Evolutionary conservation across 2,113 vertebrate species (phyloP), one percentile per base, ranked within the genome.

Genomic region (Neolamprologus caudopunctatus): DNA sequence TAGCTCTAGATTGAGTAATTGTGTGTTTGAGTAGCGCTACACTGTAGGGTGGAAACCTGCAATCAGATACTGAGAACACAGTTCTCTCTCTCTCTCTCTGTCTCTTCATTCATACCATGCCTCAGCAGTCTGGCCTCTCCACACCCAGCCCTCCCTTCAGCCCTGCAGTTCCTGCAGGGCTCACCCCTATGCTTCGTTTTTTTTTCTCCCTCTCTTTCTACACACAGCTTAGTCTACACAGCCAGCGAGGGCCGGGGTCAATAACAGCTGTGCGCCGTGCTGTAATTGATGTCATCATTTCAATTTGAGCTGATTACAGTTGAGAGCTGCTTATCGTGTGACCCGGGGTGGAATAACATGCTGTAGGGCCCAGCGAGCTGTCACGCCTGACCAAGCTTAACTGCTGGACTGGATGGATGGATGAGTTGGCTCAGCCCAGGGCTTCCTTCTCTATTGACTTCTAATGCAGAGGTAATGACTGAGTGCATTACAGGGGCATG

Each of bases 241-340:
- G 88, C 85, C 87, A 90, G 91, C 5, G 51, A 93, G 92, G 83
- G 94, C 93, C 31, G n/a, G 91, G 96, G 95, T 96, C 96, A 96
- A 95, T 96, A 96, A 95, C 95, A 94, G 94, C 92, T 93, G 92
- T 90, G 94, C 80, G 84, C 88, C 55, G 88, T 73, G 93, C 94
- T 89, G 93, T 96, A 96, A 97, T 96, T 96, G 95, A 97, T 96
- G 96, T 96, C 95, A 96, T 97, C 94, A 95, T 96, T 95, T 96
- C 96, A 96, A 96, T 96, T 96, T 94, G 91, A 96, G 96, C 92
- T 95, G 96, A 97, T 96, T 96, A 95, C 89, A 94, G 95, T 95
- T 93, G 94, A 96, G 94, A 94, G 94, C 93, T 91, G 92, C 95
- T 96, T 94, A 94, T 94, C 92, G 88, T 91, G 93, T 94, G 94